phyloP scores from a whole-genome alignment of 2,888 invertebrate species.

The Scaeva pyrastri region DNA sequence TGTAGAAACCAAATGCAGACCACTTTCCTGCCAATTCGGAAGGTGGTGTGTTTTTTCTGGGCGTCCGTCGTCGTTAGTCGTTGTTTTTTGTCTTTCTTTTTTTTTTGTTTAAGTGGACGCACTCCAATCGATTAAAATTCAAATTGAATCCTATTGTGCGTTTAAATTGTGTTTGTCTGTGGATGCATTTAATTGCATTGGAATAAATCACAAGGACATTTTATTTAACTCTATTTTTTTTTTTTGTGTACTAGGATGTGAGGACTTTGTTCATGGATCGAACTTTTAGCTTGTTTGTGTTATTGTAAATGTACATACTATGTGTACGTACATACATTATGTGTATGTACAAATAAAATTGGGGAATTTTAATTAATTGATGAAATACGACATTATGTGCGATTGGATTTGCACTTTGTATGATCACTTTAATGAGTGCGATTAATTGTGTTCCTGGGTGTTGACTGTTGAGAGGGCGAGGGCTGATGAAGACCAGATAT shows the following conservation, averaged over 20 bases:
- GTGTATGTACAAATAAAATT: not conserved
- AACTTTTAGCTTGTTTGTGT: slow-evolving; percentile 8
- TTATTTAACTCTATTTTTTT: slow-evolving; percentile 34
- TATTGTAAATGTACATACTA: not conserved
- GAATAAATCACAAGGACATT: slow-evolving; percentile 64
- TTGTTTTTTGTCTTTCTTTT: not conserved
- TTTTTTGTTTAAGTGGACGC: slow-evolving; percentile 27
- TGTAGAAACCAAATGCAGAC: slow-evolving; percentile 44
- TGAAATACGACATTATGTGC: slow-evolving; percentile 66
- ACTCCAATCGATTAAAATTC: slow-evolving; percentile 68
- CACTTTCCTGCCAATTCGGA: slow-evolving; percentile 43
- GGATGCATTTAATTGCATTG: slow-evolving; percentile 71
- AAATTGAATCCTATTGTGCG: slow-evolving; percentile 74
- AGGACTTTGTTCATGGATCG: not conserved
- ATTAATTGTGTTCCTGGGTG: slow-evolving; percentile 49
- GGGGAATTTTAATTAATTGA: slow-evolving; percentile 66
- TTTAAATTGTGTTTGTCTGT: slow-evolving; percentile 59
- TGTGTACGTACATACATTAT: not conserved
- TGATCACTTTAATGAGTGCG: slow-evolving; percentile 61
- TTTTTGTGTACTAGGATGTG: not conserved
- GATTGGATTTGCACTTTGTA: slow-evolving; percentile 56
- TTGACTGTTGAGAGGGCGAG: not conserved
- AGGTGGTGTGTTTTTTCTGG: not conserved
- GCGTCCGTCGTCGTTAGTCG: too few relatives aligned
- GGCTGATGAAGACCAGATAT: too few relatives aligned